phyloP scores from a whole-genome alignment of 1,140 invertebrate genomes.

The Pachyrhynchus sulphureomaculatus region DNA sequence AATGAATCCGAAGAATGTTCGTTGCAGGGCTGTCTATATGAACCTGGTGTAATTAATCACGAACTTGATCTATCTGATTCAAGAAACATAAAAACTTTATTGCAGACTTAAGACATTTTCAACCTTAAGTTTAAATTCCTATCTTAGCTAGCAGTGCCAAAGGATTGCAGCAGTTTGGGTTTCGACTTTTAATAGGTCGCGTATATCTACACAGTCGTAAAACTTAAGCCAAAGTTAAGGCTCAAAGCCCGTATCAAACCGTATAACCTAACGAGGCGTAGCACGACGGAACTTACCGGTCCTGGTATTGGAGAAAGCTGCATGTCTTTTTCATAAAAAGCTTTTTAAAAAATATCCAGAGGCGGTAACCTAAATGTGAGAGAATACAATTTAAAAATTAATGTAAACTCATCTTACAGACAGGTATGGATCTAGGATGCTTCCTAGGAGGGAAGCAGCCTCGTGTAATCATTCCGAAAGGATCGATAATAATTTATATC shows the following conservation, averaged over 20 bases:
- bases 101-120: no score
- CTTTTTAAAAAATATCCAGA: constrained; percentile 1
- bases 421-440: no score
- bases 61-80: no score
- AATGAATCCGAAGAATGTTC: no score
- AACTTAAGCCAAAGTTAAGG: constrained; percentile 25
- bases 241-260: constrained; percentile 19
- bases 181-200: constrained; percentile 9
- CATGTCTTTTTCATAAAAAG: constrained; percentile 15
- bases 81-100: no score
- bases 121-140: no score
- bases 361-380: not conserved
- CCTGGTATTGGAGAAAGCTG: constrained; percentile 17
- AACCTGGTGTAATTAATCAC: no score
- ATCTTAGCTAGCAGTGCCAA: not conserved
- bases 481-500: no score
- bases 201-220: constrained; percentile 20
- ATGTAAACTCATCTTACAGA: no score
- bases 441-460: no score
- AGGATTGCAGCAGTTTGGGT: constrained; percentile 9
- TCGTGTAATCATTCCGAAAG: no score
- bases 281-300: constrained; percentile 12
- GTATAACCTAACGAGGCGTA: constrained; percentile 22
- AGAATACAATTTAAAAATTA: not conserved
- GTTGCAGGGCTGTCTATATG: no score